phyloP scores from a whole-genome alignment of 2,888 invertebrate species.

The Linnaemya tessellans region DNA sequence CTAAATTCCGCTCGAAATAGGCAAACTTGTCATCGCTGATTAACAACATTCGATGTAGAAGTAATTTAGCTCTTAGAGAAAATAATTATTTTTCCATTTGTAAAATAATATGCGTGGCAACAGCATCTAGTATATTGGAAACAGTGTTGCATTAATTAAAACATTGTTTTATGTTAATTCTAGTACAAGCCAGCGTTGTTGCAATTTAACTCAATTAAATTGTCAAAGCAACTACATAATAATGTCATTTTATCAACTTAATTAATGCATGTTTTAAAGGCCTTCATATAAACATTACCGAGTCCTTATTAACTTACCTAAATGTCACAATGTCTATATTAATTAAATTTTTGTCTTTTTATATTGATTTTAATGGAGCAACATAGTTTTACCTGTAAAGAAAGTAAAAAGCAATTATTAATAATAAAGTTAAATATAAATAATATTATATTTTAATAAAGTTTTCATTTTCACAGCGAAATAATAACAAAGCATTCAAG shows the following conservation, averaged over 20 bases:
- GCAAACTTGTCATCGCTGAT: too few relatives aligned
- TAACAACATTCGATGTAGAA: too few relatives aligned
- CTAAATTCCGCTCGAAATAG: too few relatives aligned
- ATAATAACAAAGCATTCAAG: background rate
- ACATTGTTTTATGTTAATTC: background rate
- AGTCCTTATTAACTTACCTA: conserved; percentile 7
- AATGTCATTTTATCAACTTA: conserved; percentile 1
- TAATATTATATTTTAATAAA: too few relatives aligned
- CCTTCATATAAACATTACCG: background rate
- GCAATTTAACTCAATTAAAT: conserved; percentile 19
- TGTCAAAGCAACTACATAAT: conserved; percentile 5
- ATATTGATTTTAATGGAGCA: conserved; percentile 5
- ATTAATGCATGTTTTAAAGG: conserved; percentile 4
- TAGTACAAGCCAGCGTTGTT: background rate
- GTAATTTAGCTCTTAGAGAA: too few relatives aligned
- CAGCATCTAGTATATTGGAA: background rate
- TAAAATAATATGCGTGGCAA: too few relatives aligned
- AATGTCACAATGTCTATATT: background rate
- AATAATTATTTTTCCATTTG: too few relatives aligned
- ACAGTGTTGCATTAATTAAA: conserved; percentile 27
- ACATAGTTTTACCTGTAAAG: conserved; percentile 40
- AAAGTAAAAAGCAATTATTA: background rate
- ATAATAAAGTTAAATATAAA: background rate
- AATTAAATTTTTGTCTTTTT: conserved; percentile 2
- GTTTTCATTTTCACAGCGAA: too few relatives aligned